Conservation (phyloP, 2,888 invertebrate species). For the Celastrina argiolus region DNA sequence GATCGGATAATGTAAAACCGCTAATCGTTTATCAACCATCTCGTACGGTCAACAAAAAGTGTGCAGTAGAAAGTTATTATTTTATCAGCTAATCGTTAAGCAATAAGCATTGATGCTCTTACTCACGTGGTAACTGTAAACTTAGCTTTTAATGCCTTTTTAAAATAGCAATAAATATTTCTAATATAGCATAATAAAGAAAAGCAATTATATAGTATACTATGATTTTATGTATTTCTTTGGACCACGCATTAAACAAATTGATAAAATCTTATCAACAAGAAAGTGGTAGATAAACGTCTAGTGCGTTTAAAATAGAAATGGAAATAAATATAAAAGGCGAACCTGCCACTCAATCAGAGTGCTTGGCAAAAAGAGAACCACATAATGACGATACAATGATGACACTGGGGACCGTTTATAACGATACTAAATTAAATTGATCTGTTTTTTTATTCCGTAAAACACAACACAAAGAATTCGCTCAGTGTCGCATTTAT, state of each 20-base stretch:
- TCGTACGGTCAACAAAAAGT: not conserved
- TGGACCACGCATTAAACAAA: no score
- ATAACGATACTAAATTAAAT: constrained; percentile 7
- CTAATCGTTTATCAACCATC: constrained; percentile 14
- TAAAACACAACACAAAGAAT: constrained; percentile 26
- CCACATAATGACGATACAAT: constrained; percentile 7
- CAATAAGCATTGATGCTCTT: not conserved
- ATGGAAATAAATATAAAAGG: no score
- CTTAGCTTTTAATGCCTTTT: not conserved
- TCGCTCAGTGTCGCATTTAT: constrained; percentile 41
- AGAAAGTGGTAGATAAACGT: no score
- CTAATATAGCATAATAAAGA: no score
- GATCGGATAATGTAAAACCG: not conserved
- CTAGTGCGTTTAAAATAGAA: no score
- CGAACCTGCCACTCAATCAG: not conserved
- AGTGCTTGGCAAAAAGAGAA: not conserved
- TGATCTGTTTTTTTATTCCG: not conserved
- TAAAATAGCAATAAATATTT: not conserved
- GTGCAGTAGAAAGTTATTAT: not conserved
- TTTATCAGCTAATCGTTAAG: constrained; percentile 9
- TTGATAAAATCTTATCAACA: no score
- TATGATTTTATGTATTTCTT: no score
- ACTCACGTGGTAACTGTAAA: not conserved
- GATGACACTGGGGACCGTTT: constrained; percentile 7
- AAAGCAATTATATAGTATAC: no score